A percentile compares a stretch with the other conserved stretches of the same genome.
phyloP scores from a whole-genome alignment of 2,113 vertebrate species.

The Ahaetulla prasina region DNA sequence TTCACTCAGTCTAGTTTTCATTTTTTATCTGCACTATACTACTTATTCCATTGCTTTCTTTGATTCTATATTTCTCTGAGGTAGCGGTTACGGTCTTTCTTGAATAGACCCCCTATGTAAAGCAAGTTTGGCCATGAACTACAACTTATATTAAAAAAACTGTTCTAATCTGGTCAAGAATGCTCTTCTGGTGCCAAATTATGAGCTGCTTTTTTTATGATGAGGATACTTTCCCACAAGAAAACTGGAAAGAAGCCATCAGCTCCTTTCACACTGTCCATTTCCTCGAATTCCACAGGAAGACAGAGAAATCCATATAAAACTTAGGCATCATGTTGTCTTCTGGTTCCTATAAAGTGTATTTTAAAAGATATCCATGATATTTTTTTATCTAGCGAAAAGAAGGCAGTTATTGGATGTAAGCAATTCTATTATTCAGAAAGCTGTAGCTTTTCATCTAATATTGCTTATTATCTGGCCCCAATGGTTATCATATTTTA shows the following conservation, averaged over 20 bases:
- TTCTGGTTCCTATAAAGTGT: fast-evolving
- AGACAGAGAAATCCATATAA: background rate
- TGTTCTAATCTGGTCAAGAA: slow-evolving; percentile 6
- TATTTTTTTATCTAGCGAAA: fast-evolving
- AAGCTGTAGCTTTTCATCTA: background rate
- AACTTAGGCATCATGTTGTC: background rate
- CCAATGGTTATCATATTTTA: background rate
- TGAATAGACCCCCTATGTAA: background rate
- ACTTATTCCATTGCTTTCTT: background rate
- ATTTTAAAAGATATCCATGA: fast-evolving
- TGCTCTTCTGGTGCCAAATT: slow-evolving; percentile 22
- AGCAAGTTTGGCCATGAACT: background rate
- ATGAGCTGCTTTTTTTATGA: slow-evolving; percentile 14
- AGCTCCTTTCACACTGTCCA: background rate
- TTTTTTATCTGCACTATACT: background rate
- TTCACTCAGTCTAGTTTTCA: background rate
- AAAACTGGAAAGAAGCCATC: slow-evolving; percentile 27
- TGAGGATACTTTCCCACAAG: slow-evolving; percentile 9
- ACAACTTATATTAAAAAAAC: slow-evolving; percentile 20
- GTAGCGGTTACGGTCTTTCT: background rate
- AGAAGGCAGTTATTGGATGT: background rate
- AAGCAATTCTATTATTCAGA: background rate
- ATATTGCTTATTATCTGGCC: fast-evolving
- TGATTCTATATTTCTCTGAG: background rate
- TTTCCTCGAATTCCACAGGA: background rate